Evolutionary conservation across 2,797 vertebrate species (phyloP).

Genomic region (Chelonia mydas): DNA sequence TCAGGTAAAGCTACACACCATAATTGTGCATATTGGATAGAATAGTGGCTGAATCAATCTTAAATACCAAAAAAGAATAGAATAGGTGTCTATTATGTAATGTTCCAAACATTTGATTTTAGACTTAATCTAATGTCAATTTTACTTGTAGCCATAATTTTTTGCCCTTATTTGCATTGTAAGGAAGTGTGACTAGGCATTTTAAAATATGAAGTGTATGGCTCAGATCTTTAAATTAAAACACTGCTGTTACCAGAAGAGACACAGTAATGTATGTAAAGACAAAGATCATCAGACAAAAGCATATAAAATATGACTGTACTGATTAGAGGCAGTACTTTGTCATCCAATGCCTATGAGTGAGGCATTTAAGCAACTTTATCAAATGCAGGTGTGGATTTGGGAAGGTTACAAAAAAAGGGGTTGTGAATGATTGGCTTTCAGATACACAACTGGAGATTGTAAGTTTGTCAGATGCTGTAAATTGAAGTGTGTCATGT

Average conservation of each 20-base stretch:
- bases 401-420: not conserved
- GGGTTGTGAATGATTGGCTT: not conserved
- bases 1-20: not conserved
- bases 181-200: not conserved
- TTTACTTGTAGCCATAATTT: fast-evolving
- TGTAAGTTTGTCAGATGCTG: not conserved
- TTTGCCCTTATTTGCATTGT: not conserved
- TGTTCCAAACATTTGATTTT: not conserved
- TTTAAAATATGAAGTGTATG: not conserved
- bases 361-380: not conserved
- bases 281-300: not conserved
- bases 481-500: not conserved
- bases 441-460: fast-evolving
- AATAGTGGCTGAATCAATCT: not conserved
- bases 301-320: not conserved
- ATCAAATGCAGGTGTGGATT: not conserved
- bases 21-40: not conserved
- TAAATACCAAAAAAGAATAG: not conserved
- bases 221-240: not conserved
- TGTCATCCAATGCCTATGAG: not conserved
- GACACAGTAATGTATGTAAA: not conserved
- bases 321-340: not conserved
- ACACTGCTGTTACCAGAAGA: not conserved
- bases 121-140: not conserved
- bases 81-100: not conserved